Evolutionary conservation across 2,888 invertebrate genomes (phyloP).

Genomic region (Amphipoea oculea): DNA sequence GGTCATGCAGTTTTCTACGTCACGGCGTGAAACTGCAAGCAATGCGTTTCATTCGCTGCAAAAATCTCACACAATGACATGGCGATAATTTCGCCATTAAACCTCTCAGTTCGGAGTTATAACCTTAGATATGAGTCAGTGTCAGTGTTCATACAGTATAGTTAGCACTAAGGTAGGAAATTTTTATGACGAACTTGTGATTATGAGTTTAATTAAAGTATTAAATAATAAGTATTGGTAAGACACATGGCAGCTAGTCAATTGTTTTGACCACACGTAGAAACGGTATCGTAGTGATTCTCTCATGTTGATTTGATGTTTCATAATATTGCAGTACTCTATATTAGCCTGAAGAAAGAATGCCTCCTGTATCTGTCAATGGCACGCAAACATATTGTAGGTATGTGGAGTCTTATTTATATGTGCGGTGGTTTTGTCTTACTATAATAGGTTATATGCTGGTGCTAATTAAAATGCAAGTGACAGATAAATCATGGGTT

Average conservation of each 20-base stretch:
- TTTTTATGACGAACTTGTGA: not conserved
- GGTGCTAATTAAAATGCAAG: not conserved
- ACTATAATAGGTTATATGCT: not conserved
- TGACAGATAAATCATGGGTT: slow-evolving; percentile 1
- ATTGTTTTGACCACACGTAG: not conserved
- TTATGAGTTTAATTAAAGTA: not conserved
- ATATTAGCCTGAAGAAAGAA: not conserved
- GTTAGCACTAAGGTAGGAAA: slow-evolving; percentile 45
- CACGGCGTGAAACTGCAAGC: slow-evolving; percentile 21
- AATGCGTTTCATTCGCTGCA: slow-evolving; percentile 17
- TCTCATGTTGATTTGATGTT: not conserved
- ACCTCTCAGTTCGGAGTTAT: not conserved
- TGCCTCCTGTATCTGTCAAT: slow-evolving; percentile 11
- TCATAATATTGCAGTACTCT: not conserved
- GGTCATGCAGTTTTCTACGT: not conserved
- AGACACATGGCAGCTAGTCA: no score
- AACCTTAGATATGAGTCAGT: slow-evolving; percentile 31
- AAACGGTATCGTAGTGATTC: not conserved
- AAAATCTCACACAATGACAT: slow-evolving; percentile 11
- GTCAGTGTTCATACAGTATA: slow-evolving; percentile 47
- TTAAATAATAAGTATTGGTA: not conserved
- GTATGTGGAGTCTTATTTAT: not conserved
- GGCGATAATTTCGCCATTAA: slow-evolving; percentile 22
- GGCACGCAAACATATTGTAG: not conserved
- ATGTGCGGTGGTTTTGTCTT: not conserved